Conservation (phyloP, 2,113 vertebrate genomes). For the Ageneiosus marmoratus region DNA sequence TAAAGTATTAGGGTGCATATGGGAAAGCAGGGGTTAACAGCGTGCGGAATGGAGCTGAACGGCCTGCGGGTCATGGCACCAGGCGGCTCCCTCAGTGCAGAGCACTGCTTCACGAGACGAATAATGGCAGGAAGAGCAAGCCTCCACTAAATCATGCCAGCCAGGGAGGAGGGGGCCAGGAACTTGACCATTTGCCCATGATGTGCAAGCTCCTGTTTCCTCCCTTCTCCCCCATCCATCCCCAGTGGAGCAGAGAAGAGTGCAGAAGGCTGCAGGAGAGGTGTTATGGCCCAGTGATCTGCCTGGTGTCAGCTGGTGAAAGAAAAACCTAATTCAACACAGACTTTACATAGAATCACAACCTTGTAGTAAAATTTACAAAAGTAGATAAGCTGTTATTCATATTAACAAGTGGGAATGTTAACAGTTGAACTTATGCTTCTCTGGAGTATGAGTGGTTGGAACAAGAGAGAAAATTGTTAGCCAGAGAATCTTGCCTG, state of each 20-base stretch:
- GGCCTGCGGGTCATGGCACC: slow-evolving; percentile 60
- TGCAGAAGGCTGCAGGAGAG: slow-evolving; percentile 18
- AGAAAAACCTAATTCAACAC: slow-evolving; percentile 30
- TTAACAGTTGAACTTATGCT: slow-evolving; percentile 62
- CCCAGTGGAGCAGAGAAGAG: slow-evolving; percentile 34
- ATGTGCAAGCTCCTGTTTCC: slow-evolving; percentile 69
- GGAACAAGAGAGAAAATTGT: slow-evolving; percentile 36
- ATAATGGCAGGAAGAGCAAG: slow-evolving; percentile 73
- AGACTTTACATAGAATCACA: slow-evolving; percentile 6
- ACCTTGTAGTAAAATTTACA: background rate
- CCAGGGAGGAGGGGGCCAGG: slow-evolving; percentile 62
- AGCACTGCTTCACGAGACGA: slow-evolving; percentile 67
- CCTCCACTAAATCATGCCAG: slow-evolving; percentile 71
- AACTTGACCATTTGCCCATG: slow-evolving; percentile 68
- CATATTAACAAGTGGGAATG: slow-evolving; percentile 1
- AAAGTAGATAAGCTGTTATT: background rate
- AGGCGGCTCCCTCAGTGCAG: slow-evolving; percentile 57
- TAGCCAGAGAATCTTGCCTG: slow-evolving; percentile 19
- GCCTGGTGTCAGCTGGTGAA: slow-evolving; percentile 8
- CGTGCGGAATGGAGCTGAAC: slow-evolving; percentile 52
- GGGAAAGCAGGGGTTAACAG: slow-evolving; percentile 60
- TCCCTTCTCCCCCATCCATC: slow-evolving; percentile 35
- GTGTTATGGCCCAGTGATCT: slow-evolving; percentile 65
- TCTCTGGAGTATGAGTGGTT: slow-evolving; percentile 33
- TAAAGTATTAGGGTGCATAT: slow-evolving; percentile 28